Percentiles rank a stretch among this genome's conserved stretches.
Evolutionary conservation across 1,140 invertebrate species (phyloP).

Genomic region (Trichomalopsis sarcophagae): DNA sequence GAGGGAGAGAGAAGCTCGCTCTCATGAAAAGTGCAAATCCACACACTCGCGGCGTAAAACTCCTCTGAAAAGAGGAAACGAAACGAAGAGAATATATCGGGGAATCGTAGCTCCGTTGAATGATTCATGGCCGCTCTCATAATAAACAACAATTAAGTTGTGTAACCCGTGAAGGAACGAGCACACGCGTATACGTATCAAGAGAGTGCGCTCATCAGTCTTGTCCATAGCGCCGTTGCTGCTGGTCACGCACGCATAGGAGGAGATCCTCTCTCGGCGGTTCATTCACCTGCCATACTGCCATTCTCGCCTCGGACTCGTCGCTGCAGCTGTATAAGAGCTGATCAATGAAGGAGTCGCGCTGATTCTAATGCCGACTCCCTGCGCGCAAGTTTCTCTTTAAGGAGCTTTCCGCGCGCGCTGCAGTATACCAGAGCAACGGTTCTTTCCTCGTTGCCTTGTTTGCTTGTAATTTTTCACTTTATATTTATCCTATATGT

Average conservation of each 20-base stretch:
- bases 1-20: not conserved
- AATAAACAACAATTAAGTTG: constrained; percentile 39
- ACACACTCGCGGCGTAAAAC: not conserved
- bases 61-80: not conserved
- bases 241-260: constrained; percentile 31
- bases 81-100: not conserved
- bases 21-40: not conserved
- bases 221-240: not conserved
- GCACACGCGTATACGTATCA: not conserved
- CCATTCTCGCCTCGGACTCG: not conserved
- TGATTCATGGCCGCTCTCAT: constrained; percentile 37
- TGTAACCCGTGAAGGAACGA: constrained; percentile 24
- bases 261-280: not conserved
- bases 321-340: not conserved
- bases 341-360: constrained; percentile 31
- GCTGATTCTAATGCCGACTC: constrained; percentile 20
- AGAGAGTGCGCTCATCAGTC: not conserved
- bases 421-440: not conserved
- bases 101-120: constrained; percentile 10
- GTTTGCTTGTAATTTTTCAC: not conserved
- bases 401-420: not conserved
- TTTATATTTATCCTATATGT: not conserved
- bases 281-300: constrained; percentile 42
- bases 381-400: not conserved
- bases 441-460: not conserved